Evolutionary conservation across 2,888 invertebrate genomes (phyloP), one percentile per base, ranked within the genome.

Genomic region (Pseudeuparius sepicola): DNA sequence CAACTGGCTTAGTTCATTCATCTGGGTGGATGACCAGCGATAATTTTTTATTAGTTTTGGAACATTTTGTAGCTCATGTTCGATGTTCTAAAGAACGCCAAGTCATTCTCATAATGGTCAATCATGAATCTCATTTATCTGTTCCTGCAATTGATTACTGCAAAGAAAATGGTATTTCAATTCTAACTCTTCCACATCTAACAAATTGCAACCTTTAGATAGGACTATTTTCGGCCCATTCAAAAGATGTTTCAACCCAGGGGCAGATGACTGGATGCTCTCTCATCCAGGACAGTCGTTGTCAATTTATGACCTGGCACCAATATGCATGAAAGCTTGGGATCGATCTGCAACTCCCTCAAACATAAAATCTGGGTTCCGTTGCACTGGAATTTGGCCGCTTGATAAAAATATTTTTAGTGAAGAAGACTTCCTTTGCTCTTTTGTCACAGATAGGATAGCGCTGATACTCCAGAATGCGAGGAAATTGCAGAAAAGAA

Each of bases 171-270:
- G 52, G 52, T 4, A 45, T 57, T 24, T 38, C 49, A 11, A 34
- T 54, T 33, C 31, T 53, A 11, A 47, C 52, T 3, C 46, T 56
- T 36, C 52, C 53, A 11, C 34, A 41, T 43, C 12, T 49, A 55
- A 20, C 31, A 48, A 48, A 34, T 30, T 52, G 9, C 52, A 55
- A 40, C 54, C 51, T 18, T 29, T 52, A 15, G 49, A 47, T 27
- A 24, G 41, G 13, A 44, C 52, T 37, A 30, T 34, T 23, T 28
- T 34, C 17, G 37, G 36, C n/a, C 36, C 28, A 14, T 27, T 39
- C 12, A 36, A 39, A 30, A 25, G 23, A 14, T 36, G 14, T 36
- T 36, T 39, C 12, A 39, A 39, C 24, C 35, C 31, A 17, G 24
- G 28, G 9, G 35, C n/a, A n/a, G n/a, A n/a, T n/a, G n/a, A n/a